phyloP scores from a whole-genome alignment of 2,888 invertebrate genomes.

The Lottia gigantea region DNA sequence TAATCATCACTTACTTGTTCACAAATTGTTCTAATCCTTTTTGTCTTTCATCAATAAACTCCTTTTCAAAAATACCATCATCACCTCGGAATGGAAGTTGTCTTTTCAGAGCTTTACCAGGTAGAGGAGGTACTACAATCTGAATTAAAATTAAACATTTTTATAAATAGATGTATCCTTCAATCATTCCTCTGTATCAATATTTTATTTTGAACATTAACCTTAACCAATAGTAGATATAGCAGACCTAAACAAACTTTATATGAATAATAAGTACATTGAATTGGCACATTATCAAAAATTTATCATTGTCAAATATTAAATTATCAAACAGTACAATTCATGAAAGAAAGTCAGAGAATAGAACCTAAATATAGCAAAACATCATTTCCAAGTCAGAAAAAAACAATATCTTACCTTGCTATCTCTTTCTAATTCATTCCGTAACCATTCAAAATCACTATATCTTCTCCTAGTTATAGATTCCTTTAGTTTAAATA shows the following conservation, averaged over 20 bases:
- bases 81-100: conserved; percentile 98
- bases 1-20: conserved; percentile 90
- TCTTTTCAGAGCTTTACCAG: conserved; percentile 98
- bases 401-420: conserved; percentile 76
- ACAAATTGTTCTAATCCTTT: conserved; percentile 97
- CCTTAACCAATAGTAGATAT: too few species aligned
- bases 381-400: too few species aligned
- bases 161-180: not conserved
- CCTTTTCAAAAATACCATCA: conserved; percentile 99
- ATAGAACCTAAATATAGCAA: too few species aligned
- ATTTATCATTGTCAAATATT: too few species aligned
- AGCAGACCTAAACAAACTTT: too few species aligned
- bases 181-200: too few species aligned
- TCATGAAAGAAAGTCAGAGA: too few species aligned
- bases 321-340: too few species aligned
- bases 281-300: too few species aligned
- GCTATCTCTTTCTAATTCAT: conserved; percentile 98
- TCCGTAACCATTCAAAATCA: conserved; percentile 99
- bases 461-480: conserved; percentile 96
- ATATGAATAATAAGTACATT: too few species aligned
- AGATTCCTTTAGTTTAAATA: conserved; percentile 99
- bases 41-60: conserved; percentile 98
- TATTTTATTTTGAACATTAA: too few species aligned
- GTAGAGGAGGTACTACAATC: conserved; percentile 98
- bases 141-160: conserved; percentile 64